Conservation (phyloP, 37 sponge, comb jelly and placozoan species). For the Geodia barretti region DNA sequence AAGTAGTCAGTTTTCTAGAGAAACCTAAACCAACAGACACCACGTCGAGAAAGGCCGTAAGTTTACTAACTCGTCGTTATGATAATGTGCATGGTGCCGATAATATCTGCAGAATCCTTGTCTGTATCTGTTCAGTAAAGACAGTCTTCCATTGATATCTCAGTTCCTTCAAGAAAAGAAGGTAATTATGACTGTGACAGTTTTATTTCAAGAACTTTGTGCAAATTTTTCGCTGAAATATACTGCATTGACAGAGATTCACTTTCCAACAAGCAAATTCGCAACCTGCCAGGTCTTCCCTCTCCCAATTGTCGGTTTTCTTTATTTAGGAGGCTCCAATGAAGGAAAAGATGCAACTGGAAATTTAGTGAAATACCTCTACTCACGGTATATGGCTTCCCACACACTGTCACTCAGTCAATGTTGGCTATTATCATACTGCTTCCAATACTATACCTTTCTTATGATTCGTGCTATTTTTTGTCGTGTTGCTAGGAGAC, state of each 20-base stretch:
- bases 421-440: no score
- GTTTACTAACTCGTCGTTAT: neutral
- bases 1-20: conserved; percentile 55
- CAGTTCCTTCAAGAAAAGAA: conserved; percentile 62
- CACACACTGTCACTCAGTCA: no score
- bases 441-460: neutral
- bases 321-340: conserved; percentile 43
- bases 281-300: neutral
- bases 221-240: no score
- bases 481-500: conserved; percentile 21
- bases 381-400: conserved; percentile 9
- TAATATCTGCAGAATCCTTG: conserved; percentile 73
- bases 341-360: conserved; percentile 72
- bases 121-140: conserved; percentile 57
- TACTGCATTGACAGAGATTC: no score
- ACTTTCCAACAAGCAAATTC: no score
- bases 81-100: neutral
- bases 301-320: neutral
- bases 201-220: neutral
- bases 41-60: conserved; percentile 49
- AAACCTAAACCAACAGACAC: conserved; percentile 56
- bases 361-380: conserved; percentile 66
- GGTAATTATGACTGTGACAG: neutral
- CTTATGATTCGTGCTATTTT: no score
- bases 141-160: conserved; percentile 15